phyloP scores from a whole-genome alignment of 1,140 invertebrate species.

The Caerostris darwini region DNA sequence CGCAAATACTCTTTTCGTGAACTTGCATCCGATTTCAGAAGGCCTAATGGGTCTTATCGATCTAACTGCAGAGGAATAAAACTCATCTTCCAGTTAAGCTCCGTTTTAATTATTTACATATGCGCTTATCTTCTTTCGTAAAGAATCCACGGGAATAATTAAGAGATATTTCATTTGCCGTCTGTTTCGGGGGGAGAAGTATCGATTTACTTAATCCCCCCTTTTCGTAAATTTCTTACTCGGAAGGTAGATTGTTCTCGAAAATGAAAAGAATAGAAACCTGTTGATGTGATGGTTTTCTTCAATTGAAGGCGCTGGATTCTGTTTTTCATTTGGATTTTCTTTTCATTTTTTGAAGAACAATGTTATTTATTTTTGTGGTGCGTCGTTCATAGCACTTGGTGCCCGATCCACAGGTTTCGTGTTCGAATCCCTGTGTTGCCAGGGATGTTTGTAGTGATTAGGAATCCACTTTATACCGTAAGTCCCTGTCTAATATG shows the following conservation, averaged over 20 bases:
- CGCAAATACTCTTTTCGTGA: too few species aligned
- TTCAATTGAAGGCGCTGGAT: too few species aligned
- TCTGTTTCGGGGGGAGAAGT: background rate
- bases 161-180: constrained; percentile 13
- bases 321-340: too few species aligned
- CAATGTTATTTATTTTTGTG: too few species aligned
- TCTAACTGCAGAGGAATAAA: background rate
- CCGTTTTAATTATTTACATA: constrained; percentile 10
- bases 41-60: background rate
- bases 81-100: background rate
- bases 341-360: too few species aligned
- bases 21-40: background rate
- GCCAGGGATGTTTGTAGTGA: too few species aligned
- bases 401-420: too few species aligned
- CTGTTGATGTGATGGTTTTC: background rate
- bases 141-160: background rate
- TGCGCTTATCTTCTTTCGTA: background rate
- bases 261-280: background rate
- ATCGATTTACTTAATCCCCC: background rate
- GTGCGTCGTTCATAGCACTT: too few species aligned
- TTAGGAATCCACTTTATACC: too few species aligned
- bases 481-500: too few species aligned
- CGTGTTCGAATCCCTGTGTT: too few species aligned
- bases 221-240: background rate
- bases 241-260: background rate